phyloP scores from a whole-genome alignment of 2,888 invertebrate genomes.

The Microctonus brassicae region DNA sequence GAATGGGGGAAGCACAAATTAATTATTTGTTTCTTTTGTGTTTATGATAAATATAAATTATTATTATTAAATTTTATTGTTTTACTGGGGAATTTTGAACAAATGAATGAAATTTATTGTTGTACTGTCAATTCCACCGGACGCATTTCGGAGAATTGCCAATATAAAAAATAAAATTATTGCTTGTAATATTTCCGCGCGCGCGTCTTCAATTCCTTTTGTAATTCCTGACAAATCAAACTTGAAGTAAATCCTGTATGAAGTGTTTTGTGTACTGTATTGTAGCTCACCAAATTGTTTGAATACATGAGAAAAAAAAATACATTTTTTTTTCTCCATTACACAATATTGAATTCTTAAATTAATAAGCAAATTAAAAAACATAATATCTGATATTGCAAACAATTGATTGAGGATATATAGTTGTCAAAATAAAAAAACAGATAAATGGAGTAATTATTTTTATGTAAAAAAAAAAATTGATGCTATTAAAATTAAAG shows the following conservation, averaged over 20 bases:
- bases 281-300: not conserved
- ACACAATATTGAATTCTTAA: not conserved
- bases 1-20: too few species aligned
- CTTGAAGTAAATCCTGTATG: slow-evolving; percentile 37
- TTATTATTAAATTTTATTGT: not conserved
- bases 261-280: slow-evolving; percentile 6
- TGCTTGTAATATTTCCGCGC: slow-evolving; percentile 54
- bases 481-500: not conserved
- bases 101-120: not conserved
- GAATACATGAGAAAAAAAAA: not conserved
- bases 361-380: not conserved
- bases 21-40: too few species aligned
- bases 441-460: slow-evolving; percentile 1
- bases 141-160: slow-evolving; percentile 61
- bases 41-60: not conserved
- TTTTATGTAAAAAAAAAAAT: not conserved
- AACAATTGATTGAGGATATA: slow-evolving; percentile 7
- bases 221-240: slow-evolving; percentile 25
- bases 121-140: slow-evolving; percentile 53
- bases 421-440: not conserved
- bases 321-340: not conserved
- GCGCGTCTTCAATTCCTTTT: slow-evolving; percentile 42
- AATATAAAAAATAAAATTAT: slow-evolving; percentile 33
- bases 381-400: not conserved
- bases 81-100: not conserved